phyloP scores from a whole-genome alignment of 1,140 invertebrate species.

The Scaptomyza hsui region DNA sequence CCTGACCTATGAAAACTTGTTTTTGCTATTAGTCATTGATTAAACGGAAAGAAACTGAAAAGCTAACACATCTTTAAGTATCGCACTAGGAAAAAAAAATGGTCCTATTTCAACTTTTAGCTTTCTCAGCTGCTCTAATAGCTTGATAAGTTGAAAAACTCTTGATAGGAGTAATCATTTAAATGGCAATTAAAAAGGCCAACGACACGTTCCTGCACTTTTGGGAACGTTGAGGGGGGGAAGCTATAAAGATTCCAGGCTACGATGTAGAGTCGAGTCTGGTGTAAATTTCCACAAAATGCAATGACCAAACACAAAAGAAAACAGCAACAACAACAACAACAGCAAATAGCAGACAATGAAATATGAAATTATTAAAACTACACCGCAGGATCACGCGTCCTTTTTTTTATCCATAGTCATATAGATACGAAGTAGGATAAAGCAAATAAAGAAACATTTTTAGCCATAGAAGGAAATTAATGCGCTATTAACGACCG shows the following conservation, averaged over 20 bases:
- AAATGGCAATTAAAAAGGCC: slow-evolving; percentile 67
- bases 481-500: slow-evolving; percentile 73
- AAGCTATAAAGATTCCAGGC: slow-evolving; percentile 40
- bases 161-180: slow-evolving; percentile 20
- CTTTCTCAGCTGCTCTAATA: slow-evolving; percentile 1
- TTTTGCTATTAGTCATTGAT: too few relatives aligned
- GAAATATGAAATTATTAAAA: slow-evolving; percentile 80
- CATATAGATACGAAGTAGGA: slow-evolving; percentile 36
- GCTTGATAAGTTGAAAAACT: not conserved
- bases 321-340: not conserved
- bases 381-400: slow-evolving; percentile 50
- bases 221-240: not conserved
- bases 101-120: not conserved
- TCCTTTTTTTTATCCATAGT: slow-evolving; percentile 23
- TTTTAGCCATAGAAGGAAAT: slow-evolving; percentile 29
- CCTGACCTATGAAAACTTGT: too few relatives aligned
- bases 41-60: too few relatives aligned
- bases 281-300: slow-evolving; percentile 79
- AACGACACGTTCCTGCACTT: slow-evolving; percentile 73
- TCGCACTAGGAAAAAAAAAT: too few relatives aligned
- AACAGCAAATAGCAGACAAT: slow-evolving; percentile 10
- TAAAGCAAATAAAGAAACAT: slow-evolving; percentile 54
- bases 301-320: slow-evolving; percentile 76
- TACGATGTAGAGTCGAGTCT: slow-evolving; percentile 34
- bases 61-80: too few relatives aligned